A percentile compares a stretch with the other conserved stretches of the same genome.
Evolutionary conservation across 2,113 vertebrate genomes (phyloP).

Genomic region (Axis porcinus): DNA sequence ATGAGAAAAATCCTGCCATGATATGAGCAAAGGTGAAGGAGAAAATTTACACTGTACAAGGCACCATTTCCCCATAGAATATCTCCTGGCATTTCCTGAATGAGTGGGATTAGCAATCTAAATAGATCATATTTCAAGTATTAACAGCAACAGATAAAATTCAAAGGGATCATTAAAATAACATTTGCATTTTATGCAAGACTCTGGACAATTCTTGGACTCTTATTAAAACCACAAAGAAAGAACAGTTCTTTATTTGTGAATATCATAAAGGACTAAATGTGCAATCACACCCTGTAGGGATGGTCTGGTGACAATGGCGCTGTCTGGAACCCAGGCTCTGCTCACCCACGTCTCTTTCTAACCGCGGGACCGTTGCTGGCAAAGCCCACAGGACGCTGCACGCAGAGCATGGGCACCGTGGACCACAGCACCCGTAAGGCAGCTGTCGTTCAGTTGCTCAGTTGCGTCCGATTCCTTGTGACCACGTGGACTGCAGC

Average conservation of each 20-base stretch:
- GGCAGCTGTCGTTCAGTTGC: constrained; percentile 49
- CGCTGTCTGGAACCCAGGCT: constrained; percentile 84
- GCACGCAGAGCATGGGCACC: constrained; percentile 84
- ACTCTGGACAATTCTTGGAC: constrained; percentile 91
- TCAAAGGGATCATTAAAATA: constrained; percentile 98
- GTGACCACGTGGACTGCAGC: neutral
- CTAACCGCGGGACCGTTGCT: constrained; percentile 90
- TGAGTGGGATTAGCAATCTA: constrained; percentile 90
- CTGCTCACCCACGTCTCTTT: constrained; percentile 84
- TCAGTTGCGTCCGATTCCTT: neutral
- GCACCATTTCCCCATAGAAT: constrained; percentile 89
- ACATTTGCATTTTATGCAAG: constrained; percentile 99
- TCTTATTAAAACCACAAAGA: constrained; percentile 94
- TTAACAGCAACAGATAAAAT: constrained; percentile 92
- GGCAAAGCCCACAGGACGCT: constrained; percentile 91
- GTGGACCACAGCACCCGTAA: constrained; percentile 85
- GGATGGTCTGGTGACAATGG: constrained; percentile 82
- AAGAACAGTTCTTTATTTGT: constrained; percentile 86
- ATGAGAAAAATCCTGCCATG: constrained; percentile 91
- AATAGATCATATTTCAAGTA: constrained; percentile 89
- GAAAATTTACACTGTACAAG: constrained; percentile 93
- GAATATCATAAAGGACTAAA: constrained; percentile 86
- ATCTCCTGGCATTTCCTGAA: constrained; percentile 90
- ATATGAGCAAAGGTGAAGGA: constrained; percentile 90
- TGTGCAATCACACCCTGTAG: constrained; percentile 86